A percentile compares a stretch with the other conserved stretches of the same genome.
These are phyloP conservation scores for Spicauda simplicius DNA, from an alignment of 2,888 invertebrate species.

Conservation along the genomic window DNA sequence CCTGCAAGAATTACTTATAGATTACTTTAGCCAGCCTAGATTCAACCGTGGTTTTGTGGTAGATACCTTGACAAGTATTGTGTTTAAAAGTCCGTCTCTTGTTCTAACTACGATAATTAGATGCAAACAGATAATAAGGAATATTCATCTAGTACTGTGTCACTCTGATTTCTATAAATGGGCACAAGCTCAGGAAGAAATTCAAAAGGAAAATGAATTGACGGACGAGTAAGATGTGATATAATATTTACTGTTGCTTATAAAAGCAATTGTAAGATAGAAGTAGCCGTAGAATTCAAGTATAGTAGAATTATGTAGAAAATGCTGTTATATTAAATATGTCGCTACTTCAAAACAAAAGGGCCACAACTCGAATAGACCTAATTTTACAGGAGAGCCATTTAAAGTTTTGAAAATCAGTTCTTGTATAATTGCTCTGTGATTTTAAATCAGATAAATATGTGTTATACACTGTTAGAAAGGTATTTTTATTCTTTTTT, in stretches of 20 bases:
- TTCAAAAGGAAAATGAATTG: slow-evolving; percentile 60
- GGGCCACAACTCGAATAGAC: too few species aligned
- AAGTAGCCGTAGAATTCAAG: too few species aligned
- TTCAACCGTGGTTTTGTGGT: slow-evolving; percentile 70
- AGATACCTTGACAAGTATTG: slow-evolving; percentile 66
- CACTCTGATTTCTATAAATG: slow-evolving; percentile 72
- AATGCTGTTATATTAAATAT: too few species aligned
- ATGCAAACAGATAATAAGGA: slow-evolving; percentile 64
- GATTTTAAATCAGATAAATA: too few species aligned
- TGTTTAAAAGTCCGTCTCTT: slow-evolving; percentile 62
- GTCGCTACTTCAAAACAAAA: too few species aligned
- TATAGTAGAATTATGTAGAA: too few species aligned
- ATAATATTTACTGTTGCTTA: not conserved
- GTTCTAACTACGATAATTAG: slow-evolving; percentile 65
- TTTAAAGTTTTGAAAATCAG: too few species aligned
- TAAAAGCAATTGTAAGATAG: too few species aligned
- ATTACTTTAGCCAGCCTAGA: slow-evolving; percentile 60
- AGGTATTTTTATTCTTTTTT: too few species aligned
- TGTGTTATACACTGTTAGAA: too few species aligned
- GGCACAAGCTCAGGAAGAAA: slow-evolving; percentile 67
- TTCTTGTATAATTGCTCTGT: too few species aligned
- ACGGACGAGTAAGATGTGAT: slow-evolving; percentile 59
- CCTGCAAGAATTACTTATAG: slow-evolving; percentile 63
- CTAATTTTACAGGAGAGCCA: too few species aligned
- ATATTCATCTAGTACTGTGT: slow-evolving; percentile 69